Evolutionary conservation across 2,888 invertebrate genomes (phyloP), one percentile per base, ranked within the genome.

Genomic region (Lasius fuliginosus): DNA sequence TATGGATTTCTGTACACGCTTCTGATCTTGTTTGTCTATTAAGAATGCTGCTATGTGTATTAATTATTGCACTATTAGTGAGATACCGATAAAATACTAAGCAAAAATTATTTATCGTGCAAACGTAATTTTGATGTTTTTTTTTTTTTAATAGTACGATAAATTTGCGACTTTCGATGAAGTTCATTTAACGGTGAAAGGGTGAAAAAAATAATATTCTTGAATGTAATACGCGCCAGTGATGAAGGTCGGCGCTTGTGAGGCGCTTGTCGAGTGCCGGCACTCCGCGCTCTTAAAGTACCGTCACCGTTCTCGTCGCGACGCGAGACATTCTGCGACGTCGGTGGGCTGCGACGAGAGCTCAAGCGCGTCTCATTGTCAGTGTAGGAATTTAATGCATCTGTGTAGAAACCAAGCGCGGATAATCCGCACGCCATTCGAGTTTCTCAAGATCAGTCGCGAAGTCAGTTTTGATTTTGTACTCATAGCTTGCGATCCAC

Each of bases 211-310:
- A 79, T 79, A 88, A 90, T 90, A 86, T 90, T 85, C 85, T 83
- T 42, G 81, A 73, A 71, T 73, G 60, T 62, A 85, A 85, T 91
- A 91, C 88, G 18, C 46, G 90, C 88, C 91, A 85, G 88, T 90
- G 91, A 83, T 68, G 79, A 83, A 87, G 88, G 87, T 90, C 90
- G 89, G 90, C 83, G 89, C 58, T 60, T 86, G 84, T 91, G 90
- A 92, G 90, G 89, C 92, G 75, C 60, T 74, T 77, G 91, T 94
- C 91, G 92, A 94, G 94, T 92, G 88, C 86, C 86, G 87, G 90
- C 88, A 92, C 92, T 94, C 89, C 69, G 90, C 89, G 89, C 91
- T 92, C 92, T 93, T 93, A 93, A 93, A 93, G 93, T 91, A 88
- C 89, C 92, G 90, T 86, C 90, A 86, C 69, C 88, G 88, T 79